phyloP scores from a whole-genome alignment of 2,797 vertebrate genomes.

The Neomorphus geoffroyi region DNA sequence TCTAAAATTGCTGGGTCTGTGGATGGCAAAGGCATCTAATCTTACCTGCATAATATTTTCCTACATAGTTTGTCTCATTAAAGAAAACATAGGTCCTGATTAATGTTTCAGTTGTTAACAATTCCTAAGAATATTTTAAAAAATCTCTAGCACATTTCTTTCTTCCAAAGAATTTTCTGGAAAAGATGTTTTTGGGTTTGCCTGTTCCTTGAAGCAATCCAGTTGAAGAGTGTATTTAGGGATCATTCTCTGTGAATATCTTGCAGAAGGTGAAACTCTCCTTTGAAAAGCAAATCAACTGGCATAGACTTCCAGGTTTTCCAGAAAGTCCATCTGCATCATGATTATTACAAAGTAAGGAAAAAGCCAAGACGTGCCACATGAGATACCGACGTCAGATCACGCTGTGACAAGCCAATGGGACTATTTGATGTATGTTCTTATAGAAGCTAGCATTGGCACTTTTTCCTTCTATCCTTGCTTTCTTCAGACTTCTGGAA shows the following conservation, averaged over 20 bases:
- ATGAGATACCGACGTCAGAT: not conserved
- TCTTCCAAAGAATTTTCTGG: not conserved
- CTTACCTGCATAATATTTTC: not conserved
- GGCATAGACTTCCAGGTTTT: not conserved
- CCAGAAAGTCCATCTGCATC: not conserved
- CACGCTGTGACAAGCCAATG: not conserved
- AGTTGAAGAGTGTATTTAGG: not conserved
- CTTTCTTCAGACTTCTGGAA: not conserved
- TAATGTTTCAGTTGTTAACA: not conserved
- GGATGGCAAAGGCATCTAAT: not conserved
- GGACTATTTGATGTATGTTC: not conserved
- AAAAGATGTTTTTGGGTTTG: not conserved
- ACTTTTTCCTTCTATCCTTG: not conserved
- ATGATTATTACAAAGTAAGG: not conserved
- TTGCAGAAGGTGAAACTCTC: not conserved
- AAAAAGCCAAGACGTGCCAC: not conserved
- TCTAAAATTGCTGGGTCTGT: not conserved
- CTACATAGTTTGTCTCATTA: not conserved
- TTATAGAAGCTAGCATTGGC: not conserved
- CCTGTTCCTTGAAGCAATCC: not conserved
- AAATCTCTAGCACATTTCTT: not conserved
- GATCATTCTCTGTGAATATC: not conserved
- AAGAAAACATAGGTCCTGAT: not conserved
- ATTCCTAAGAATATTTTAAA: not conserved
- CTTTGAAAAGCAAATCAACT: not conserved